These are phyloP conservation scores for Gambelia wislizenii DNA, from an alignment of 2,797 vertebrate genomes.

Conservation along the genomic window DNA sequence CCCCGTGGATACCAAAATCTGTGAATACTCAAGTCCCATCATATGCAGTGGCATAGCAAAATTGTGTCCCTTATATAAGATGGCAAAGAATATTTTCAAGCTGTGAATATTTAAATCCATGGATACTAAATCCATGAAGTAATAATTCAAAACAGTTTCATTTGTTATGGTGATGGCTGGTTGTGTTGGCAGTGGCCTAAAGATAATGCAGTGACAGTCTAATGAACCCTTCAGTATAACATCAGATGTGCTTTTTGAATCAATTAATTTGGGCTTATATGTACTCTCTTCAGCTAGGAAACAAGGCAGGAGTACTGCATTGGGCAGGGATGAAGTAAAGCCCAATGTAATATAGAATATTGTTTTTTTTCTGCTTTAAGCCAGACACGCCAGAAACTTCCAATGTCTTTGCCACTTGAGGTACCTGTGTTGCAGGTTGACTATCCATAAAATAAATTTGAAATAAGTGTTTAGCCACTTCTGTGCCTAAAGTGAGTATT, in stretches of 20 bases:
- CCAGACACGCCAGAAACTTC: not conserved
- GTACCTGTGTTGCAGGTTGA: constrained; percentile 1
- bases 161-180: not conserved
- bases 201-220: not conserved
- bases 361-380: not conserved
- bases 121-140: too few species aligned
- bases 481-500: constrained; percentile 14
- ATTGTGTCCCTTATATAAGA: too few species aligned
- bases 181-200: not conserved
- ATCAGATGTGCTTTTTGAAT: not conserved
- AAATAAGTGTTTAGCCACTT: not conserved
- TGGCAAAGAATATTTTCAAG: too few species aligned
- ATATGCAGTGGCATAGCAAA: too few species aligned
- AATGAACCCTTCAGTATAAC: not conserved
- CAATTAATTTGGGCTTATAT: not conserved
- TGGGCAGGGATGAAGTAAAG: not conserved
- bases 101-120: too few species aligned
- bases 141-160: not conserved
- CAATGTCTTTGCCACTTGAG: not conserved
- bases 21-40: too few species aligned
- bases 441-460: not conserved
- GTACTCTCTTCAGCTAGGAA: not conserved
- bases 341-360: not conserved
- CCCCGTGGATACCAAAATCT: too few species aligned
- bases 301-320: not conserved